Conservation (phyloP, 2,797 vertebrate species). For the Pseudotriccus pelzelni region DNA sequence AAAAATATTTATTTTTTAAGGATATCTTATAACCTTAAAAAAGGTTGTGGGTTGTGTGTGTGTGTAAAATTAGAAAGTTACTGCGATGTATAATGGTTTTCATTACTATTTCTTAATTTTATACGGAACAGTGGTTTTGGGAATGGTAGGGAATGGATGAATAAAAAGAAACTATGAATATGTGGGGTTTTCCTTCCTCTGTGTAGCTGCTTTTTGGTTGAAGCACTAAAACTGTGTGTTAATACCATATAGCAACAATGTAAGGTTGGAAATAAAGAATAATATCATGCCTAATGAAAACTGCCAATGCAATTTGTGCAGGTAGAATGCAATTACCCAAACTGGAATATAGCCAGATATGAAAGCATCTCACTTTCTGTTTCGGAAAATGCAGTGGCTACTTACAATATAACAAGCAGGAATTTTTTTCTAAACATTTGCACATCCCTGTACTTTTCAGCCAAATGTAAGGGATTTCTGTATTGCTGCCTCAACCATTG, state of each 20-base stretch:
- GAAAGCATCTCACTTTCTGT: background rate
- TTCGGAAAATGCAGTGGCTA: background rate
- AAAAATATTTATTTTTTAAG: background rate
- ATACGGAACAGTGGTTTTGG: background rate
- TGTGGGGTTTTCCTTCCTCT: background rate
- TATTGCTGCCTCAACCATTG: background rate
- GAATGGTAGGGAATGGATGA: background rate
- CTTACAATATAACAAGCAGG: background rate
- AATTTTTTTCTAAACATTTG: background rate
- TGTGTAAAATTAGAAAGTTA: background rate
- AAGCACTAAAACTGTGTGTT: background rate
- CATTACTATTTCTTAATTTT: background rate
- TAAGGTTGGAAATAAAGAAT: constrained; percentile 17
- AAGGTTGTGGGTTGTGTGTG: rapidly evolving
- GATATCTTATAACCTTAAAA: background rate
- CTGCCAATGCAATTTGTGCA: constrained; percentile 21
- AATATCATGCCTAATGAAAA: constrained; percentile 24
- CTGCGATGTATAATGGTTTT: background rate
- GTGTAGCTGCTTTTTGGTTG: background rate
- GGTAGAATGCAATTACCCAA: constrained; percentile 1
- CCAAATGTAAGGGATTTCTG: background rate
- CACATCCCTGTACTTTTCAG: background rate
- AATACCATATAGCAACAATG: background rate
- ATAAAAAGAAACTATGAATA: background rate
- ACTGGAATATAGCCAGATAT: background rate